Evolutionary conservation across 2,888 invertebrate species (phyloP).

Genomic region (Drosophila anomalipes): DNA sequence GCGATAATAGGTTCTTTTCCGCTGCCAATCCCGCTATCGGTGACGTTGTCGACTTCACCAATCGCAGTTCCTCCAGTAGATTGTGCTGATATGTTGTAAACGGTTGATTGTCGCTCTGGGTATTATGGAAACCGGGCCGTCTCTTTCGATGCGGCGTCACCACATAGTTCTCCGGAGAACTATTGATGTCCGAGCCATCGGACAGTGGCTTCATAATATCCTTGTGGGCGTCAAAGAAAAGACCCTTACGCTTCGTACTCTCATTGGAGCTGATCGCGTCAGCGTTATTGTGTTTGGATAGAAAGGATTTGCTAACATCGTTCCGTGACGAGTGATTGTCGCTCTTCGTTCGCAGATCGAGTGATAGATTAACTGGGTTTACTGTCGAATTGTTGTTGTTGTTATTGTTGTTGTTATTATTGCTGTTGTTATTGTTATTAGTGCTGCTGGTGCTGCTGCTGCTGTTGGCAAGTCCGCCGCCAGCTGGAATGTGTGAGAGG

Average conservation of each 20-base stretch:
- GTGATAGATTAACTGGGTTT: slow-evolving; percentile 93
- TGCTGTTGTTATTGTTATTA: slow-evolving; percentile 86
- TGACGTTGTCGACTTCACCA: slow-evolving; percentile 89
- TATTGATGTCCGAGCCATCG: slow-evolving; percentile 90
- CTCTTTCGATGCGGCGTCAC: slow-evolving; percentile 95
- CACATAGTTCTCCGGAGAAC: slow-evolving; percentile 93
- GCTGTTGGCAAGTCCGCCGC: slow-evolving; percentile 65
- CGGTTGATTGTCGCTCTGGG: slow-evolving; percentile 94
- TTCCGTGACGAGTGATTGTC: slow-evolving; percentile 75
- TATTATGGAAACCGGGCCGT: slow-evolving; percentile 94
- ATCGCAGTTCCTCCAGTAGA: slow-evolving; percentile 90
- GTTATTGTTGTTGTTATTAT: slow-evolving; percentile 85
- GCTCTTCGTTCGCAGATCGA: slow-evolving; percentile 87
- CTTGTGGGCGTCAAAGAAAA: slow-evolving; percentile 87
- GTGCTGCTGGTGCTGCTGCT: slow-evolving; percentile 85
- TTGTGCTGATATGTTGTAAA: slow-evolving; percentile 93
- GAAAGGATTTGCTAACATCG: slow-evolving; percentile 52
- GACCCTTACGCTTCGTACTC: slow-evolving; percentile 77
- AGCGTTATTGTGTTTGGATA: slow-evolving; percentile 51
- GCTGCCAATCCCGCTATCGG: slow-evolving; percentile 88
- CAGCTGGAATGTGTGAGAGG: slow-evolving; percentile 69
- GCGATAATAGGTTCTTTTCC: slow-evolving; percentile 81
- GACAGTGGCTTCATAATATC: slow-evolving; percentile 87
- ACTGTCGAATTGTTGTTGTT: slow-evolving; percentile 88
- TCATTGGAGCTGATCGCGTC: slow-evolving; percentile 62